Conservation (phyloP, 2,113 vertebrate species). For the Gyps fulvus region DNA sequence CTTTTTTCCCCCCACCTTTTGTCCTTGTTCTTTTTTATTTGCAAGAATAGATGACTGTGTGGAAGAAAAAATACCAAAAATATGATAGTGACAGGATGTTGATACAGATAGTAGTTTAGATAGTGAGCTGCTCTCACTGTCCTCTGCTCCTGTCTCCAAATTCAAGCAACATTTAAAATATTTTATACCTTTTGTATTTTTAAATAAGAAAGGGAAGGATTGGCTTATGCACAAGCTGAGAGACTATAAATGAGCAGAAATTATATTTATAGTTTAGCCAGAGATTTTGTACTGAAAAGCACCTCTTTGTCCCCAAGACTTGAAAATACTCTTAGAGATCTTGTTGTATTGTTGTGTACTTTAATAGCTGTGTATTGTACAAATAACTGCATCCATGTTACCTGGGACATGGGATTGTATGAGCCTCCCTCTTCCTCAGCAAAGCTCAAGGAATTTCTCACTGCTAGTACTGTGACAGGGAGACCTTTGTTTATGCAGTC, state of each 20-base stretch:
- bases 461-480: not conserved
- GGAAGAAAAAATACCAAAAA: not conserved
- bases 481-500: not conserved
- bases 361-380: not conserved
- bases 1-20: accelerated
- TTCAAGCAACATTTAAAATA: not conserved
- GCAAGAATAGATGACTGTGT: not conserved
- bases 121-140: not conserved
- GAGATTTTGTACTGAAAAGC: not conserved
- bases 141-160: not conserved
- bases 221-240: not conserved
- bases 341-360: not conserved
- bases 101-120: not conserved
- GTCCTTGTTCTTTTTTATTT: not conserved
- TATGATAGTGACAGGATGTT: not conserved
- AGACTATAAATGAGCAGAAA: not conserved
- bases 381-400: not conserved
- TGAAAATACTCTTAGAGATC: not conserved
- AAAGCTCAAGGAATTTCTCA: not conserved
- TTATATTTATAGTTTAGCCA: not conserved
- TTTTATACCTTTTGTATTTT: not conserved
- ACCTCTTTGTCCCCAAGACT: not conserved
- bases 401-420: not conserved
- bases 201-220: not conserved
- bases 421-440: not conserved